Evolutionary conservation across 1,140 invertebrate genomes (phyloP).

Genomic region (Sipha flava): DNA sequence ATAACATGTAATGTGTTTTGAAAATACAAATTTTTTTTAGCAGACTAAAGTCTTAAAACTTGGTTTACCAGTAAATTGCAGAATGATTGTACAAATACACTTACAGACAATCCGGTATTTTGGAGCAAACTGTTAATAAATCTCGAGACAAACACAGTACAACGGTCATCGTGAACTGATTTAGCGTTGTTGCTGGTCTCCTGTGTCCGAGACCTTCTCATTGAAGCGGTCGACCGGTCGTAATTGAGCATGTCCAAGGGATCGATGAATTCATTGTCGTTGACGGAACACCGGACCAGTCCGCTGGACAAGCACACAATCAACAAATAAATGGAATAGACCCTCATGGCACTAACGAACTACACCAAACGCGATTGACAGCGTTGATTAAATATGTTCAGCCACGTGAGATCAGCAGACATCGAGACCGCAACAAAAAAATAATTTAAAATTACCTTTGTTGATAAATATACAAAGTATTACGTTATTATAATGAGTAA

Average conservation of each 20-base stretch:
- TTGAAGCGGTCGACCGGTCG: background rate
- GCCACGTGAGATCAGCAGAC: no score
- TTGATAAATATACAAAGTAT: no score
- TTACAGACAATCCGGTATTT: background rate
- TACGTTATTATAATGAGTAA: no score
- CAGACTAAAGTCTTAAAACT: no score
- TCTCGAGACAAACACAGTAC: background rate
- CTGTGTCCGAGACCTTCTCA: background rate
- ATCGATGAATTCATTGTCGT: background rate
- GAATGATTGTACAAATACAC: background rate
- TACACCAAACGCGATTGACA: no score
- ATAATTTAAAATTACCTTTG: no score
- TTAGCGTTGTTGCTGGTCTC: background rate
- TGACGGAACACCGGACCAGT: background rate
- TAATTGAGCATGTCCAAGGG: slow-evolving; percentile 14
- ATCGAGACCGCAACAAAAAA: no score
- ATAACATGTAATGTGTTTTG: no score
- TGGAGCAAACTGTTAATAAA: background rate
- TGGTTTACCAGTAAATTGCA: no score
- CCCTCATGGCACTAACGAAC: background rate
- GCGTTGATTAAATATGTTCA: no score
- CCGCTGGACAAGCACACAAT: background rate
- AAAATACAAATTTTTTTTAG: no score
- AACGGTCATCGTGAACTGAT: background rate
- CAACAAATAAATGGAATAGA: background rate